phyloP scores from a whole-genome alignment of 2,113 vertebrate species.

The Glaucidium brasilianum region DNA sequence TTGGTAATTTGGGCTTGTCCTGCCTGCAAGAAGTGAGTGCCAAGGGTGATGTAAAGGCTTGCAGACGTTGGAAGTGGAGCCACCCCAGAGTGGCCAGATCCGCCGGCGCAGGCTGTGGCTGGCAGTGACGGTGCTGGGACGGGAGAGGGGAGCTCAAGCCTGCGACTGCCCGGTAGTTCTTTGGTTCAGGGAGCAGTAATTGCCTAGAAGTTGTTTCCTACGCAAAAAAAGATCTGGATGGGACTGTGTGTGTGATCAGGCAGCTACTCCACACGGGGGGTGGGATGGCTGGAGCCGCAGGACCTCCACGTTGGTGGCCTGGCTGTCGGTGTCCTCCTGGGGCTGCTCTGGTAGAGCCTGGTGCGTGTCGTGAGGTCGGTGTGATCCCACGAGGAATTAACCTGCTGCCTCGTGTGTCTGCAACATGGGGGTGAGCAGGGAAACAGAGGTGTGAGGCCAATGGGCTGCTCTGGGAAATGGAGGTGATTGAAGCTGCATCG shows the following conservation, averaged over 20 bases:
- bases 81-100: accelerated
- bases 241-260: neutral
- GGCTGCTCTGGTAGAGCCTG: neutral
- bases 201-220: neutral
- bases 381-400: neutral
- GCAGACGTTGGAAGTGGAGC: neutral
- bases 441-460: neutral
- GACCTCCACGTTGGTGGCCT: neutral
- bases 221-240: neutral
- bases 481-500: neutral
- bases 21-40: neutral
- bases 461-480: neutral
- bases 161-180: neutral
- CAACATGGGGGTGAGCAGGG: neutral
- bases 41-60: neutral
- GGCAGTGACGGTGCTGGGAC: neutral
- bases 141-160: neutral
- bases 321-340: neutral
- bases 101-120: neutral
- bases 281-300: neutral
- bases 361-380: neutral
- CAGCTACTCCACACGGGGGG: neutral
- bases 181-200: neutral
- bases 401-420: neutral
- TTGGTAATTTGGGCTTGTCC: neutral